Evolutionary conservation across 2,113 vertebrate genomes (phyloP).

Genomic region (Anthoscopus minutus): DNA sequence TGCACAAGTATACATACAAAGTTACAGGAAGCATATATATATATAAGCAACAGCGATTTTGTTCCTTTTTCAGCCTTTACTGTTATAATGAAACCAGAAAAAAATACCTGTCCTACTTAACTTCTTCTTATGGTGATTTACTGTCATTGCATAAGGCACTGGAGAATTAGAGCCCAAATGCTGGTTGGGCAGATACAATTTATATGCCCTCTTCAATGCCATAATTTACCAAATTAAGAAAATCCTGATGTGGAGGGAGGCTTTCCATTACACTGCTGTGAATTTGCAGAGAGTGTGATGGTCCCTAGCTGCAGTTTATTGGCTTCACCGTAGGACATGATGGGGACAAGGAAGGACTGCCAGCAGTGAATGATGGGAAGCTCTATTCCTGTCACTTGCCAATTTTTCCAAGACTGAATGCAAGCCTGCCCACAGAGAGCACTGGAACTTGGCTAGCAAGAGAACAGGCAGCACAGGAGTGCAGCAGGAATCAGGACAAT

Average conservation of each 20-base stretch:
- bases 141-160: not conserved
- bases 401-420: not conserved
- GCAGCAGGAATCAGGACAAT: not conserved
- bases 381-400: not conserved
- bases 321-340: accelerated
- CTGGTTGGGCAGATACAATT: not conserved
- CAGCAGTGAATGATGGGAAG: not conserved
- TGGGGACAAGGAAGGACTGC: not conserved
- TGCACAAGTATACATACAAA: not conserved
- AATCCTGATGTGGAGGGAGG: not conserved
- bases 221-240: not conserved
- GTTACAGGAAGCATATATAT: not conserved
- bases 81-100: not conserved
- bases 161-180: not conserved
- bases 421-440: not conserved
- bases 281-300: not conserved
- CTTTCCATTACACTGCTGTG: not conserved
- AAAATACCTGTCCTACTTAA: not conserved
- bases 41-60: not conserved
- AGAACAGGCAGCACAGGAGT: not conserved
- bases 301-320: not conserved
- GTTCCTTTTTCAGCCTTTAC: not conserved
- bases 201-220: not conserved
- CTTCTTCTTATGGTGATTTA: not conserved
- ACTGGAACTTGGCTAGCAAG: not conserved